Evolutionary conservation across 1,140 invertebrate species (phyloP).

Genomic region (Procambarus clarkii): DNA sequence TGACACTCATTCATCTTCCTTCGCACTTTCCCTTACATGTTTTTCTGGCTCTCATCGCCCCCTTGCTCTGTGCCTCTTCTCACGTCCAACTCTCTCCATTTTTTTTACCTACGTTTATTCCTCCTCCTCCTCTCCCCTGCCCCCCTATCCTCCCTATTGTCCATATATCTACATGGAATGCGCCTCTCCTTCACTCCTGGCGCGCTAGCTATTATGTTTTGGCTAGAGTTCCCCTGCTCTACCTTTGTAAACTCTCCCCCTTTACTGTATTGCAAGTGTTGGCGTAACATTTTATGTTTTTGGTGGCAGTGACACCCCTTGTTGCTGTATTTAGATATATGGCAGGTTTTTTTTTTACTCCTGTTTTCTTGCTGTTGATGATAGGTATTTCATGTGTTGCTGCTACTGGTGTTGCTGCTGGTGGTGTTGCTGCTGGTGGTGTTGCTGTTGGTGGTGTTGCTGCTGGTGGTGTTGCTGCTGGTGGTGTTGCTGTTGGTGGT

Average conservation of each 20-base stretch:
- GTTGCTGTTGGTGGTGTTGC: neutral
- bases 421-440: neutral
- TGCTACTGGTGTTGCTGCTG: neutral
- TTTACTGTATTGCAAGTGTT: slow-evolving; percentile 12
- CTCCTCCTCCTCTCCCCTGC: neutral
- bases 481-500: neutral
- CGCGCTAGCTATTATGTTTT: neutral
- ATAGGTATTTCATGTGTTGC: neutral
- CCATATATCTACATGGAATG: neutral
- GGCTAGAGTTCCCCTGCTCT: neutral
- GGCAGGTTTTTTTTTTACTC: neutral
- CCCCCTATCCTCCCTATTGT: neutral
- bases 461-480: neutral
- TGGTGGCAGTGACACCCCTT: neutral
- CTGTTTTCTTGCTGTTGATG: neutral
- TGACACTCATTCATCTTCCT: neutral
- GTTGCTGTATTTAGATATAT: too few relatives aligned
- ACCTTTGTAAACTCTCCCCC: slow-evolving; percentile 5
- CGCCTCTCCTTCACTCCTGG: neutral
- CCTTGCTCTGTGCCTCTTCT: too few relatives aligned
- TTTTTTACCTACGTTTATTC: neutral
- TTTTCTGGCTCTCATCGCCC: neutral
- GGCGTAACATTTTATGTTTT: neutral
- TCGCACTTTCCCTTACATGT: neutral
- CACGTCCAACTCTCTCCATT: neutral